Evolutionary conservation across 2,888 invertebrate genomes (phyloP).

Genomic region (Gymnosoma rotundatum): DNA sequence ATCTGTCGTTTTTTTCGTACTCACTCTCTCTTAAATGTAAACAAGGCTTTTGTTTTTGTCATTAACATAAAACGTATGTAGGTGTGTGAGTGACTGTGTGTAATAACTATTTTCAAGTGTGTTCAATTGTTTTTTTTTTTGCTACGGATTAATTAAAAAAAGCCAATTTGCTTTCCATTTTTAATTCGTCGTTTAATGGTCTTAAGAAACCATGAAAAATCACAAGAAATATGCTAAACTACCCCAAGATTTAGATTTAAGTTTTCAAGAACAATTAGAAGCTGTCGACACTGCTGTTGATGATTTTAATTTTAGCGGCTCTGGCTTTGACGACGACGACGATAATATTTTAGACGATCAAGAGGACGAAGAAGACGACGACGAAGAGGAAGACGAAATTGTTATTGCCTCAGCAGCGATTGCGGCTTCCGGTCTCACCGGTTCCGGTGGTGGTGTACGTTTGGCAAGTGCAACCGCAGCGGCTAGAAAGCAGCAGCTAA

Average conservation of each 20-base stretch:
- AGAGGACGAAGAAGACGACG: constrained; percentile 73
- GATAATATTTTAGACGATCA: constrained; percentile 71
- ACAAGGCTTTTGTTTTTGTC: not conserved
- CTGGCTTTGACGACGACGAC: constrained; percentile 74
- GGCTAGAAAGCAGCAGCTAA: constrained; percentile 72
- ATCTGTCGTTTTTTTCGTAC: not conserved
- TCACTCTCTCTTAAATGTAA: not conserved
- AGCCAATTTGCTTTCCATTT: not conserved
- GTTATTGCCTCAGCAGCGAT: constrained; percentile 75
- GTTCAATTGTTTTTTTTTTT: not conserved
- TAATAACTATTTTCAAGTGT: constrained; percentile 26
- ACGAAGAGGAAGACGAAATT: constrained; percentile 79
- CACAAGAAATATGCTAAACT: constrained; percentile 82
- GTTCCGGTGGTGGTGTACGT: constrained; percentile 71
- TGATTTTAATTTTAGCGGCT: constrained; percentile 71
- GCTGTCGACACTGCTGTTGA: constrained; percentile 75
- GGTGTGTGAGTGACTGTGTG: not conserved
- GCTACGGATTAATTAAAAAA: not conserved
- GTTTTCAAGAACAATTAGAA: constrained; percentile 79
- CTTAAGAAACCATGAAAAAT: constrained; percentile 77
- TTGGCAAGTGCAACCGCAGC: constrained; percentile 67
- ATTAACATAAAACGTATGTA: not conserved
- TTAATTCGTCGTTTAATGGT: constrained; percentile 13
- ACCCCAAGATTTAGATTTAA: constrained; percentile 82
- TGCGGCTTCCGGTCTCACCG: constrained; percentile 71